Base-by-base conservation (phyloP, 2,797 vertebrate species). In the Myotis pilosus region DNA sequence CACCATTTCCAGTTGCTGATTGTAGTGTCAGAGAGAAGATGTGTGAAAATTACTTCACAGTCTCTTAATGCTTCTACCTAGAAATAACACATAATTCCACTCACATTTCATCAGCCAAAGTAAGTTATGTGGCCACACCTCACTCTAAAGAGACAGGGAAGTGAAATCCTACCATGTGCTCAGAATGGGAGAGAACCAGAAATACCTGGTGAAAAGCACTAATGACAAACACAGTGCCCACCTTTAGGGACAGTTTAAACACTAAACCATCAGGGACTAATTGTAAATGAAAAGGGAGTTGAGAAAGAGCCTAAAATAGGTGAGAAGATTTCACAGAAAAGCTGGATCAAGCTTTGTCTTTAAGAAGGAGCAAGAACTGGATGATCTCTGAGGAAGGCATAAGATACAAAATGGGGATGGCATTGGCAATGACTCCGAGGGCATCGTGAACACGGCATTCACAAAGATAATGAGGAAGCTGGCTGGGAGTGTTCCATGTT, bases 361-460 rank as follows among this genome's bases (percentile, higher is more conserved):
- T 20, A 49, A 53, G 30, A 64, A 88, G 30, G 36, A n/a, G 51
- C 22, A 64, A 20, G 53, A 60, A 17, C 8, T 51, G 20, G n/a
- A 12, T 4, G 9, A 30, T 6, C 74, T 62, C 3, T 82, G 74
- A 72, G 55, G 62, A 80, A 28, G 8, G 4, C 23, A 3, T 4
- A n/a, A 41, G 44, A 12, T 44, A 20, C n/a, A 41, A 6, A 1
- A 2, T 23, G 25, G 33, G 38, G 7, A 36, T 36, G 47, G 17
- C 5, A 1, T 0, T 5, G 72, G 23, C 19, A 22, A 2, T n/a
- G 66, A 4, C 62, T 30, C 36, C 0, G 13, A 1, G 4, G 76
- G 60, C 4, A 22, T 7, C 19, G 49, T 11, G 16, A 7, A 25
- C 4, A 4, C 7, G 28, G 6, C 36, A 30, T 44, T 41, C 20